A percentile compares a stretch with the other conserved stretches of the same genome.
Conservation (phyloP, 2,888 invertebrate species). For the Actias luna region DNA sequence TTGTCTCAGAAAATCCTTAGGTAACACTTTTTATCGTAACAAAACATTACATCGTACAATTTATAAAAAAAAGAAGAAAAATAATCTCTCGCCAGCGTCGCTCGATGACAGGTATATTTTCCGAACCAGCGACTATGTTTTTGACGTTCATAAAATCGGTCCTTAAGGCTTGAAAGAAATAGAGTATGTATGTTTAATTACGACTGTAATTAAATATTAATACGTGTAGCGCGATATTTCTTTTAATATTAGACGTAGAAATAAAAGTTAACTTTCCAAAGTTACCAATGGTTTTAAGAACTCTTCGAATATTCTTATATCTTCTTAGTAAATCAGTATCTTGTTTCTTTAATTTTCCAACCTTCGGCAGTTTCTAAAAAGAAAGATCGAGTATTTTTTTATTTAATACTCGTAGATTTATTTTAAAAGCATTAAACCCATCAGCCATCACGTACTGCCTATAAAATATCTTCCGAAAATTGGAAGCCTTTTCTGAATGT, state of each 20-base stretch:
- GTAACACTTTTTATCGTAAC: too few species aligned
- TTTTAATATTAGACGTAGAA: not conserved
- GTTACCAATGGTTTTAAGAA: not conserved
- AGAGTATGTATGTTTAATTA: not conserved
- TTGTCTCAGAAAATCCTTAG: too few species aligned
- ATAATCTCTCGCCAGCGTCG: not conserved
- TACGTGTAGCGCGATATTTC: not conserved
- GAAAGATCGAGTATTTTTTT: not conserved
- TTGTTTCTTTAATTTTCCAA: not conserved
- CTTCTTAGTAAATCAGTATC: not conserved
- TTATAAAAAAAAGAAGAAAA: not conserved
- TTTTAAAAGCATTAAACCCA: conserved; percentile 1
- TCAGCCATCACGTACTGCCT: conserved; percentile 30
- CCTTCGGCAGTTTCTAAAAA: not conserved
- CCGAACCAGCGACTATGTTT: not conserved
- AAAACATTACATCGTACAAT: not conserved
- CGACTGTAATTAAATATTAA: not conserved
- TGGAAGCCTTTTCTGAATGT: conserved; percentile 35
- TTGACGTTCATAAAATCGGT: not conserved
- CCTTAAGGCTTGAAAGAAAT: not conserved
- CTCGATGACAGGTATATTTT: not conserved
- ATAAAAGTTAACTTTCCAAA: not conserved
- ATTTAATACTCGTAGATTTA: not conserved
- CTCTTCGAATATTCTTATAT: not conserved
- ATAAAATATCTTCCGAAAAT: conserved; percentile 43